Evolutionary conservation across 2,888 invertebrate species (phyloP), one percentile per base, ranked within the genome.

Genomic region (Orgyia antiqua): DNA sequence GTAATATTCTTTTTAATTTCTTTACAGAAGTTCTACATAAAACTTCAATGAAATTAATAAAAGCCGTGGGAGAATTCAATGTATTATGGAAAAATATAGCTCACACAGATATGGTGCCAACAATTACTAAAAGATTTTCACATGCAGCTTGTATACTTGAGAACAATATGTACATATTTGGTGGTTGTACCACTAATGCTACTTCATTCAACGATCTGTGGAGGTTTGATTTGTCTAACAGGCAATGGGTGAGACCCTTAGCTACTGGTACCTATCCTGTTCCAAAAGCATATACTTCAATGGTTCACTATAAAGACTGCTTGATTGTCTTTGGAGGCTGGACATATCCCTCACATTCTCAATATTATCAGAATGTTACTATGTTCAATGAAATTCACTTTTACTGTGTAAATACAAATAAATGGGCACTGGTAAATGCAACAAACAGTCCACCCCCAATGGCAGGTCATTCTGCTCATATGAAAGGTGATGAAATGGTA

Each of bases 151-250:
- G 94, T 61, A 89, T 93, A 25, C 89, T 93, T 62, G 91, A 92
- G 41, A 94, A 95, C 70, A 92, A 91, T 3, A 95, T 98, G 94
- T 98, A 95, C 66, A 91, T 98, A 26, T 98, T 98, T 88, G 98
- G 98, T 17, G 98, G 98, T 4, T 98, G 97, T 57, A 97, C 98
- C 7, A 94, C 94, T 19, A 93, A 94, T 31, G 94, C 94, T 58
- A 98, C 98, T 10, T 96, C 98, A 8, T 98, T 98, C 64, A 98
- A 99, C 84, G 98, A 99, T 83, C 87, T 99, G 17, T 98, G 98
- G 98, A 89, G 91, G 43, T 91, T 98, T 72, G 96, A 98, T 84
- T 88, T 98, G 39, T 93, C 94, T 1, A 92, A 89, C 26, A 88
- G 96, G 55, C 89, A 91, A 49, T 98, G 98, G 98, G 89, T 93